Percentiles rank a stretch among this genome's conserved stretches.
phyloP scores from a whole-genome alignment of 2,888 invertebrate species.

The Phalangium opilio region DNA sequence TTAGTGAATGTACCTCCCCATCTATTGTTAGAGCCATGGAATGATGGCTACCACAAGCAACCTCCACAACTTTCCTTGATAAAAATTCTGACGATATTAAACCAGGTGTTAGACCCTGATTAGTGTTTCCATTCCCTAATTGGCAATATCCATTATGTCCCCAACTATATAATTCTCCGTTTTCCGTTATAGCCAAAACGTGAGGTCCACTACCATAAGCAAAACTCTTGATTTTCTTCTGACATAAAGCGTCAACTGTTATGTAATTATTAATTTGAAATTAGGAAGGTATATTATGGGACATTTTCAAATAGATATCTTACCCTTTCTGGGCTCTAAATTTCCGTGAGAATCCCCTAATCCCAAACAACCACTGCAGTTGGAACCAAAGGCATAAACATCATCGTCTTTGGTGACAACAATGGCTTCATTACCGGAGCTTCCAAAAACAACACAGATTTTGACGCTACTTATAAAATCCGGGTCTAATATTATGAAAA shows the following conservation, averaged over 20 bases:
- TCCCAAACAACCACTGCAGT: constrained; percentile 42
- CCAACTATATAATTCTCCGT: constrained; percentile 43
- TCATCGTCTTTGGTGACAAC: constrained; percentile 41
- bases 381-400: constrained; percentile 42
- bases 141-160: constrained; percentile 44
- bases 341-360: constrained; percentile 38
- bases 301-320: too few relatives aligned
- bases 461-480: constrained; percentile 37
- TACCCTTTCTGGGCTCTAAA: constrained; percentile 27
- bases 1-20: constrained; percentile 36
- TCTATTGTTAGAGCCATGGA: constrained; percentile 40
- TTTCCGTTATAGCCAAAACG: constrained; percentile 40
- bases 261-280: too few relatives aligned
- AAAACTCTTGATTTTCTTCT: constrained; percentile 38
- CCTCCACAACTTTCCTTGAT: constrained; percentile 36
- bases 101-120: constrained; percentile 37
- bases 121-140: constrained; percentile 41
- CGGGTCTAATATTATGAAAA: constrained; percentile 39
- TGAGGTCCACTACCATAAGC: constrained; percentile 44
- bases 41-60: constrained; percentile 45
- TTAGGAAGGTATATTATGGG: too few relatives aligned
- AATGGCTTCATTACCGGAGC: constrained; percentile 42
- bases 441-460: constrained; percentile 41
- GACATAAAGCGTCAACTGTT: constrained; percentile 38
- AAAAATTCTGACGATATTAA: constrained; percentile 34